Percentiles rank a stretch among this genome's conserved stretches.
These are phyloP conservation scores for Pipistrellus nathusii DNA, from an alignment of 2,797 vertebrate species.

Conservation along the genomic window DNA sequence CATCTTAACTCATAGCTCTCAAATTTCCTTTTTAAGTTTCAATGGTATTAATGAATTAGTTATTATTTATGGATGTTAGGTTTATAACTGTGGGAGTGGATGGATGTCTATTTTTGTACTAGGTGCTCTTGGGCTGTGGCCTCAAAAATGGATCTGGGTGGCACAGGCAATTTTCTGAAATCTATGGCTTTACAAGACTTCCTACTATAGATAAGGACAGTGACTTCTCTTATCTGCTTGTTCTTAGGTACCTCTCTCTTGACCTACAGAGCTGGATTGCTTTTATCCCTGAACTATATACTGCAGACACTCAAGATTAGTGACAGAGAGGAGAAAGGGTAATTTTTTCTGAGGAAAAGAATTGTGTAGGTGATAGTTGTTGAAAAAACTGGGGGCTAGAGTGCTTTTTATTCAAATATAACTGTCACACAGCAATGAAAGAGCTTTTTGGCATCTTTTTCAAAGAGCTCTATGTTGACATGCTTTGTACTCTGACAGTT, in stretches of 20 bases:
- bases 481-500: constrained; percentile 70
- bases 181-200: constrained; percentile 70
- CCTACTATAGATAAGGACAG: constrained; percentile 17
- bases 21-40: constrained; percentile 41
- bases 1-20: constrained; percentile 35
- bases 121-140: constrained; percentile 31
- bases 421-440: constrained; percentile 71
- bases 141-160: constrained; percentile 21
- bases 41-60: constrained; percentile 48
- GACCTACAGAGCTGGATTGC: not conserved
- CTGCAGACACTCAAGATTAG: constrained; percentile 61
- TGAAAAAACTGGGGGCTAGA: constrained; percentile 61
- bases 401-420: constrained; percentile 71
- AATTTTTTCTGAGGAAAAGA: constrained; percentile 73
- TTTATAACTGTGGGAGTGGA: constrained; percentile 36
- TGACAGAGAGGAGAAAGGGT: constrained; percentile 45
- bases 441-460: constrained; percentile 72
- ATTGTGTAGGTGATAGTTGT: constrained; percentile 63
- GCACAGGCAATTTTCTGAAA: constrained; percentile 24
- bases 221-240: constrained; percentile 68
- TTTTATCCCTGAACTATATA: constrained; percentile 57
- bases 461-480: constrained; percentile 62
- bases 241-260: constrained; percentile 44
- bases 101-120: constrained; percentile 64
- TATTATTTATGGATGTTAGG: constrained; percentile 19